A percentile compares a stretch with the other conserved stretches of the same genome.
These are phyloP conservation scores for Eretmodus cyanostictus DNA, from an alignment of 2,113 vertebrate species.

Conservation along the genomic window DNA sequence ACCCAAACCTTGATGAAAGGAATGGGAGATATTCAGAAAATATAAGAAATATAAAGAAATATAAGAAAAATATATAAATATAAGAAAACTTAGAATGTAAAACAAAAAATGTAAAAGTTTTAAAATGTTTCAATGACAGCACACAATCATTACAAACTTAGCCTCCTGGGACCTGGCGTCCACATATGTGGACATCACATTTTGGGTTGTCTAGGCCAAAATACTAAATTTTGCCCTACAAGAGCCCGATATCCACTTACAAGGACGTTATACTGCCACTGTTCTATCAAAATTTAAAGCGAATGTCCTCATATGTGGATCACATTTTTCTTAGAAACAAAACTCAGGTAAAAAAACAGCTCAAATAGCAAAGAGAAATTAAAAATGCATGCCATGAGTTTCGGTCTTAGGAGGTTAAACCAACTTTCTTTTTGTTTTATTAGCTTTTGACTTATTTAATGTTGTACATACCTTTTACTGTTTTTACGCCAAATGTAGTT, in stretches of 20 bases:
- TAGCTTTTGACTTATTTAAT: neutral
- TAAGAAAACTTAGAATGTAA: neutral
- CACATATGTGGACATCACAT: neutral
- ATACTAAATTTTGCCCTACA: neutral
- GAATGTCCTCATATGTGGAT: neutral
- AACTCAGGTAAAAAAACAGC: neutral
- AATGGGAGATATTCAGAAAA: neutral
- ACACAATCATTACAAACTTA: neutral
- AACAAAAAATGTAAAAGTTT: neutral
- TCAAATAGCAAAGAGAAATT: neutral
- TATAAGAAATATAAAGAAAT: neutral
- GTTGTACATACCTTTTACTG: conserved; percentile 26
- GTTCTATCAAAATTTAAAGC: fast-evolving
- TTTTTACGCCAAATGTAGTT: conserved; percentile 74
- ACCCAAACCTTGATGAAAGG: conserved; percentile 12
- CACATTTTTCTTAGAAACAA: neutral
- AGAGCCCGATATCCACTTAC: neutral
- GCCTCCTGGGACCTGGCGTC: neutral
- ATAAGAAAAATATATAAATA: neutral
- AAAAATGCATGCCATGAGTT: neutral
- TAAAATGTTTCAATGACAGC: neutral
- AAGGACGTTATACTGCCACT: neutral
- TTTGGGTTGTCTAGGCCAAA: neutral
- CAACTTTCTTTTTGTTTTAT: neutral
- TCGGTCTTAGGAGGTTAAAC: neutral